Conservation (phyloP, 2,797 vertebrate genomes). For the Peromyscus aztecus region DNA sequence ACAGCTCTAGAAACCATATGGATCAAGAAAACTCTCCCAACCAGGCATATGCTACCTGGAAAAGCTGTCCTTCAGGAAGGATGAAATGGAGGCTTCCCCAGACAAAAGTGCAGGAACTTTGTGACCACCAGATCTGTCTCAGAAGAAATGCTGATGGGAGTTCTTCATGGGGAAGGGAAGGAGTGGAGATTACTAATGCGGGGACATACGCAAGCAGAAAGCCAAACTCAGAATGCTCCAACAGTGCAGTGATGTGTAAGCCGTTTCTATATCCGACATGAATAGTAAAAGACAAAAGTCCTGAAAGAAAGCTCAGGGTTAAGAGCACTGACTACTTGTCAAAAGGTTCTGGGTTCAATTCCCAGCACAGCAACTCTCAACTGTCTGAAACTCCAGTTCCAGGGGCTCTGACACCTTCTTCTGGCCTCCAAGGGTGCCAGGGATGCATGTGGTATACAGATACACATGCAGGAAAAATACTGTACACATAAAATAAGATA, state of each 20-base stretch:
- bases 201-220: background rate
- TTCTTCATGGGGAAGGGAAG: background rate
- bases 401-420: background rate
- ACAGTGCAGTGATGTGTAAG: background rate
- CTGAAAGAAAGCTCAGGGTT: background rate
- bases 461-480: background rate
- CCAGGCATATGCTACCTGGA: background rate
- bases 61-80: background rate
- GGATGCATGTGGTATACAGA: background rate
- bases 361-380: background rate
- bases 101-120: background rate
- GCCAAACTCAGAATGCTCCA: background rate
- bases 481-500: background rate
- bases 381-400: background rate
- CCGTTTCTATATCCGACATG: background rate
- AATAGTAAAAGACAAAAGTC: background rate
- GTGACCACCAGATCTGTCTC: background rate
- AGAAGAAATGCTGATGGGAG: background rate
- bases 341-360: background rate
- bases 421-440: background rate
- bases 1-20: background rate
- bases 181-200: background rate
- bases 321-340: background rate
- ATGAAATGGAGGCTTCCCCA: background rate
- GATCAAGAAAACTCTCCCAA: background rate